Base-by-base conservation (phyloP, 1,140 invertebrate species). In the Polyergus mexicanus region DNA sequence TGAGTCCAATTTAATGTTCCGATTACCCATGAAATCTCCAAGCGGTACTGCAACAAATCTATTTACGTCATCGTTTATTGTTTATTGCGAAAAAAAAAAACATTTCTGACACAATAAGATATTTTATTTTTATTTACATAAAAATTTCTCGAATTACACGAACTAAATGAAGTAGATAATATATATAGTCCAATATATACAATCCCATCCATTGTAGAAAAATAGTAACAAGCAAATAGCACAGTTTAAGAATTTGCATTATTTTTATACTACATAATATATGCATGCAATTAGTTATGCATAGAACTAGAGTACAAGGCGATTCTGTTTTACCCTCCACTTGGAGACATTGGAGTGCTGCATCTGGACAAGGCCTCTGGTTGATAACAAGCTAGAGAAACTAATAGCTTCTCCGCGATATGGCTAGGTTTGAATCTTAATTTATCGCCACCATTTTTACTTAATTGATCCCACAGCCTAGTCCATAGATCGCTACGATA, bases 401-500 rank as follows among this genome's bases (percentile, higher is more conserved):
- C 96, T 85, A 97, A 95, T 6, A 98, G 94, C 88, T 98, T 97
- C 84, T 98, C 97, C 2, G 96, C 96, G 32, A 98, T 97, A 89
- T 96, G 96, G 78, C 95, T 96, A 1, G 97, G 96, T 81, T 95
- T 96, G 87, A 98, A 98, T 76, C 97, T 96, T 3, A 95, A 94
- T 90, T 95, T 96, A 63, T 95, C 96, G 83, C 96, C 96, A 74
- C 95, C 95, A 78, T 94, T 95, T 92, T 95, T 95, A 35, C 94
- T 94, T 10, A 98, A 95, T 84, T 96, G 96, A 75, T 97, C 97
- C 97, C 97, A 98, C 35, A 98, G 92, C 87, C 96, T 96, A 10
- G 97, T 98, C 98, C 98, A 98, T 65, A 98, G 96, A 92, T 98
- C 98, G 63, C 96, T 96, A 76, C 97, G 95, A 93, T 98, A 98